Evolutionary conservation across 2,113 vertebrate genomes (phyloP).

Genomic region (Cavia aperea): DNA sequence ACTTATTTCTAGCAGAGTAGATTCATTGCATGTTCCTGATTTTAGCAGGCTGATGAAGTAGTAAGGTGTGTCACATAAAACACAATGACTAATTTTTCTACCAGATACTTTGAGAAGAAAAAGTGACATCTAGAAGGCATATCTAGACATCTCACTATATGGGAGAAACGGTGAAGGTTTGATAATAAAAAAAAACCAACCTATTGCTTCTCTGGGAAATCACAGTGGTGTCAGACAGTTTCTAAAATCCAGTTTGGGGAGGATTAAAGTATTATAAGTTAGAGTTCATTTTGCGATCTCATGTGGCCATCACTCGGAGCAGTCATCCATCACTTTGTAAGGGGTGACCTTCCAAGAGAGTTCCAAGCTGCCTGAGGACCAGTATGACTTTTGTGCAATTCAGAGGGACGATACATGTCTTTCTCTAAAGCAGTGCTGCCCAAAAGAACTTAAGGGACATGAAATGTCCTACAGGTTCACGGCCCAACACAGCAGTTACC

Average conservation of each 20-base stretch:
- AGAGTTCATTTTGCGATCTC: neutral
- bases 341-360: neutral
- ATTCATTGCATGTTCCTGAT: slow-evolving; percentile 10
- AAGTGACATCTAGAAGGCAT: neutral
- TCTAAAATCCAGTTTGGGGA: neutral
- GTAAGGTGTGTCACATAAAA: slow-evolving; percentile 3
- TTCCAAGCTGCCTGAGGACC: neutral
- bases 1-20: neutral
- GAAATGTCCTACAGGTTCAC: neutral
- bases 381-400: slow-evolving; percentile 14
- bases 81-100: neutral
- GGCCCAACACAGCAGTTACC: neutral
- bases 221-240: neutral
- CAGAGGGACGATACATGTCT: neutral
- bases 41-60: slow-evolving; percentile 23
- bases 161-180: slow-evolving; percentile 10
- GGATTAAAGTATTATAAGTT: neutral
- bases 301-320: neutral
- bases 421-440: neutral
- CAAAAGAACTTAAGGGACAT: neutral
- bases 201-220: slow-evolving; percentile 1
- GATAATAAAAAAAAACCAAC: slow-evolving; percentile 23
- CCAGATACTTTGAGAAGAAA: slow-evolving; percentile 34
- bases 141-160: neutral
- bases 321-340: neutral